Conservation (phyloP, 2,888 invertebrate species). For the Noctuana brunneofusca region DNA sequence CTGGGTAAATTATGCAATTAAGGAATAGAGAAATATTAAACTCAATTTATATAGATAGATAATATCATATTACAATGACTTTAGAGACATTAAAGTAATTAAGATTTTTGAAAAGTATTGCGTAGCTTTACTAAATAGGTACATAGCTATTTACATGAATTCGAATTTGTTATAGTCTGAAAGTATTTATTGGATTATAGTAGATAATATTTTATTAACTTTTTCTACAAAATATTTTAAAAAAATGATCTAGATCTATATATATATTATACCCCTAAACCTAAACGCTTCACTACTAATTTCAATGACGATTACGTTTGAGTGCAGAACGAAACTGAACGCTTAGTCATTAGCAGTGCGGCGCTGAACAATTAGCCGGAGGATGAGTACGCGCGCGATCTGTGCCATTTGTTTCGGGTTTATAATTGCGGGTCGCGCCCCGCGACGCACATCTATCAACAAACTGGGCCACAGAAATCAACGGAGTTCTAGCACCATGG, state of each 20-base stretch:
- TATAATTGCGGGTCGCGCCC: slow-evolving; percentile 74
- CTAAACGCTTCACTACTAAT: neutral
- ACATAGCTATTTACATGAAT: too few relatives aligned
- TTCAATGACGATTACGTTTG: neutral
- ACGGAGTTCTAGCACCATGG: slow-evolving; percentile 15
- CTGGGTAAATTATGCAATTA: slow-evolving; percentile 30
- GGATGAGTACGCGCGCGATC: slow-evolving; percentile 54
- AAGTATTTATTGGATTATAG: too few relatives aligned
- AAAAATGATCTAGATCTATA: too few relatives aligned
- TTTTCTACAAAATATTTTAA: too few relatives aligned
- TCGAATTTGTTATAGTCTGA: too few relatives aligned
- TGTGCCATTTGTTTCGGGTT: slow-evolving; percentile 72
- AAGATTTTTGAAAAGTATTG: too few relatives aligned
- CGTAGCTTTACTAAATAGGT: too few relatives aligned
- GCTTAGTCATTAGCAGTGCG: slow-evolving; percentile 24
- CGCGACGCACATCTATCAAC: slow-evolving; percentile 58
- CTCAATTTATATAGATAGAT: slow-evolving; percentile 31
- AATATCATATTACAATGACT: neutral
- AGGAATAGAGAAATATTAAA: slow-evolving; percentile 9
- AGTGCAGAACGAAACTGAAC: slow-evolving; percentile 10
- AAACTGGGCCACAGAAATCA: slow-evolving; percentile 45
- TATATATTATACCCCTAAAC: too few relatives aligned
- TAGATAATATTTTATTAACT: too few relatives aligned
- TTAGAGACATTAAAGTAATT: too few relatives aligned
- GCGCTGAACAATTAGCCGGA: slow-evolving; percentile 66